Base-by-base conservation (phyloP, 2,113 vertebrate species). In the Planiliza haematocheilus region DNA sequence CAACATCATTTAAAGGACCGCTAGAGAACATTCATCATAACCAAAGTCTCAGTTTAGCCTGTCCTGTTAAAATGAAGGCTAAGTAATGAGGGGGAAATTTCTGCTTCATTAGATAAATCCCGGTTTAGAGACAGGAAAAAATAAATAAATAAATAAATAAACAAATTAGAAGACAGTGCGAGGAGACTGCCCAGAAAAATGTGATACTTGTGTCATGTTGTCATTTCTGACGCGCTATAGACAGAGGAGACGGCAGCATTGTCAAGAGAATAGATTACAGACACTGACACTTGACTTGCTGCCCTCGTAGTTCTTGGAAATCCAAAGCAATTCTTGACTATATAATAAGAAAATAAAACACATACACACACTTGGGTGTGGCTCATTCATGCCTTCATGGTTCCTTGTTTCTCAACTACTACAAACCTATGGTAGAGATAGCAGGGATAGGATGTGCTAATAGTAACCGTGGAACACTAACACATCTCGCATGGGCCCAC, bases 21-120 rank as follows among this genome's bases (percentile, higher is more conserved):
- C 16, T 41, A 17, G 38, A 49, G 45, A 75, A 72, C 58, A 85
- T 81, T 65, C 36, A 84, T 90, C 84, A 86, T 71, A 64, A 70
- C 42, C 43, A 74, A 77, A 77, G 71, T 62, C 81, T 74, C 39
- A 55, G 50, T 81, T 77, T 71, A 75, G 21, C 7, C 49, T 57
- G 52, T 77, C 62, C 24, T 66, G 21, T 83, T 70, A 52, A 42
- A 79, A 63, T 60, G 16, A 71, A 71, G 21, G 8, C 21, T 46
- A 57, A 46, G 51, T 60, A 69, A 78, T 77, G 55, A 77, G 12
- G 7, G 52, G 56, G 36, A 4, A 42, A n/a, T 10, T 24, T 64
- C 24, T 36, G 42, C 38, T 80, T 67, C 37, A 78, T 79, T 62
- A 58, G 18, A 70, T 21, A 46, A 46, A 21, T 24, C 9, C 20